phyloP scores from a whole-genome alignment of 2,797 vertebrate species.

The Echeneis naucrates region DNA sequence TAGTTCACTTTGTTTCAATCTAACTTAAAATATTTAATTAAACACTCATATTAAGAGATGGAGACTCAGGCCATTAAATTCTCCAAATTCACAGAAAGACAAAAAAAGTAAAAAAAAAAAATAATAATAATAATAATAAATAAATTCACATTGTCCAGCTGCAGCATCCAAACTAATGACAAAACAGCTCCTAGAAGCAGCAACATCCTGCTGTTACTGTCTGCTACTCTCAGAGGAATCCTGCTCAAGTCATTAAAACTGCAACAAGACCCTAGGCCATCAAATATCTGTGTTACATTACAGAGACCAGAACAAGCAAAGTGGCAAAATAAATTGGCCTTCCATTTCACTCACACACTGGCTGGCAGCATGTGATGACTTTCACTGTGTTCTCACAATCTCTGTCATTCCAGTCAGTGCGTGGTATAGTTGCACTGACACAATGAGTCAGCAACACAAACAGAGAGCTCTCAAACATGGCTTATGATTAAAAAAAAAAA shows the following conservation, averaged over 20 bases:
- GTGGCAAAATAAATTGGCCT: slow-evolving; percentile 31
- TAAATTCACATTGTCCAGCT: slow-evolving; percentile 3
- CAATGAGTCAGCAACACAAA: slow-evolving; percentile 31
- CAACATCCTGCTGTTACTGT: background rate
- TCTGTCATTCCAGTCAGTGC: slow-evolving; percentile 23
- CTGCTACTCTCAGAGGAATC: slow-evolving; percentile 13
- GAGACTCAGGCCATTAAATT: background rate
- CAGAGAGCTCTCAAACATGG: slow-evolving; percentile 16
- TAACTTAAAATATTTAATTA: background rate
- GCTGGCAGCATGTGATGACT: slow-evolving; percentile 21
- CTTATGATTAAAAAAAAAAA: slow-evolving; percentile 19
- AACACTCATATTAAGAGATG: background rate
- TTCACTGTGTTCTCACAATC: slow-evolving; percentile 27
- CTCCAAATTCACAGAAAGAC: background rate
- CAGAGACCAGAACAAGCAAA: slow-evolving; percentile 9
- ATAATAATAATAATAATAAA: too few relatives aligned
- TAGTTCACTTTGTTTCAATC: background rate
- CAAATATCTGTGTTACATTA: slow-evolving; percentile 18
- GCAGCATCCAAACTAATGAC: background rate
- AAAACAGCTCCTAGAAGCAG: background rate
- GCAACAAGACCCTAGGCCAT: slow-evolving; percentile 16
- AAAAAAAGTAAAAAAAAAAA: too few relatives aligned
- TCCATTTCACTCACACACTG: slow-evolving; percentile 19
- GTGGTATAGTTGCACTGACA: slow-evolving; percentile 24
- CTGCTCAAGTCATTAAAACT: slow-evolving; percentile 17